Base-by-base conservation (phyloP, 1,140 invertebrate species). In the Bombus polaris region DNA sequence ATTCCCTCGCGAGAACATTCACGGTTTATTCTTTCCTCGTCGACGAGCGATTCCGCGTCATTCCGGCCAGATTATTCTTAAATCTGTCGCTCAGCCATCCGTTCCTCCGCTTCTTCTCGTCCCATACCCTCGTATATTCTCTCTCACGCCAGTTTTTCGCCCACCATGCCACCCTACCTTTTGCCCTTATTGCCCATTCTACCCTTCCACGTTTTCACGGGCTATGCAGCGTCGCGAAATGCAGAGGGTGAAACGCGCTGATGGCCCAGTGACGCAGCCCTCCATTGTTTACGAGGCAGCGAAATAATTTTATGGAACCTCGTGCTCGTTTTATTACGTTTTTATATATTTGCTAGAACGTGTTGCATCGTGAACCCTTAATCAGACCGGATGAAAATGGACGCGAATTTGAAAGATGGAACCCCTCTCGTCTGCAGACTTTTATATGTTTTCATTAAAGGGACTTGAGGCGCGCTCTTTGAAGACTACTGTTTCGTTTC, bases 191-290 rank as follows among this genome's bases (percentile, higher is more conserved):
- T 72, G 83, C 59, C 71, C 78, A 74, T 76, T 81, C 74, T n/a
- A 81, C 83, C 71, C 70, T 57, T 81, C 35, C 37, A 44, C 73
- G 12, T 62, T 57, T 37, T 22, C 59, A 32, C 42, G 75, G 62
- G 39, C 37, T 28, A 53, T 35, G 44, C 47, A 53, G 25, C 72
- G 37, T 59, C 78, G 83, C 35, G 47, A 74, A 28, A 39, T 47
- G 32, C 25, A 39, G 42, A 57, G 68, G 35, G 71, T 37, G n/a
- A 65, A 53, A 70, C 59, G 25, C 59, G 71, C 65, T 71, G 85
- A 83, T 86, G 85, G 72, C 39, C 65, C 85, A 71, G 42, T 72
- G 85, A 86, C 81, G 85, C 65, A n/a, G 70, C 44, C 57, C 70
- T 76, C 47, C 78, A 73, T 73, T 75, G 83, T 85, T 85, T 85